These are phyloP conservation scores for Scomber scombrus DNA, from an alignment of 2,113 vertebrate genomes.

Conservation along the genomic window DNA sequence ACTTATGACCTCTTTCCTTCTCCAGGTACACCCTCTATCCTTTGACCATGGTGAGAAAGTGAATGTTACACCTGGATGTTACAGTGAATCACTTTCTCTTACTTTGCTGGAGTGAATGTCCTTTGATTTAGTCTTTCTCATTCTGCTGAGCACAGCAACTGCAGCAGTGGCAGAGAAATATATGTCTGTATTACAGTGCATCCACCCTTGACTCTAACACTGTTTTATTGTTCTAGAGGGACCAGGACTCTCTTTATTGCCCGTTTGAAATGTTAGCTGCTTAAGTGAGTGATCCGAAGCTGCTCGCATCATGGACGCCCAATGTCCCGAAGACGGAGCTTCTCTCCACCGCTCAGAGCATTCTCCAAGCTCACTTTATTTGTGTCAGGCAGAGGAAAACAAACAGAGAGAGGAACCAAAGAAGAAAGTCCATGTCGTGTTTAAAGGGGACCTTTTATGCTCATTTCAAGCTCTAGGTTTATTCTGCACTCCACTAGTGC, in stretches of 20 bases:
- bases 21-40: background rate
- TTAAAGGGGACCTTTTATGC: no score
- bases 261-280: slow-evolving; percentile 76
- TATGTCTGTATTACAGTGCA: slow-evolving; percentile 67
- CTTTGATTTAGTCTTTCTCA: slow-evolving; percentile 52
- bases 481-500: no score
- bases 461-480: no score
- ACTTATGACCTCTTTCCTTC: slow-evolving; percentile 1
- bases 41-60: background rate
- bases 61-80: slow-evolving; percentile 40
- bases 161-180: slow-evolving; percentile 68
- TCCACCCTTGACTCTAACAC: slow-evolving; percentile 75
- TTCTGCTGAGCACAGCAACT: slow-evolving; percentile 72
- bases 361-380: slow-evolving; percentile 45
- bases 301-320: slow-evolving; percentile 54
- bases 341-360: slow-evolving; percentile 36
- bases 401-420: slow-evolving; percentile 15
- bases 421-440: slow-evolving; percentile 3
- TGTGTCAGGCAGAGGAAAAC: slow-evolving; percentile 61
- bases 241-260: slow-evolving; percentile 68
- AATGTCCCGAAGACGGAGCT: slow-evolving; percentile 65
- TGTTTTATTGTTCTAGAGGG: slow-evolving; percentile 75
- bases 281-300: slow-evolving; percentile 74
- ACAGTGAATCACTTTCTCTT: slow-evolving; percentile 20
- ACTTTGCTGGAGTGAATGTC: slow-evolving; percentile 36